Conservation (phyloP, 2,113 vertebrate genomes). For the Elanoides forficatus region DNA sequence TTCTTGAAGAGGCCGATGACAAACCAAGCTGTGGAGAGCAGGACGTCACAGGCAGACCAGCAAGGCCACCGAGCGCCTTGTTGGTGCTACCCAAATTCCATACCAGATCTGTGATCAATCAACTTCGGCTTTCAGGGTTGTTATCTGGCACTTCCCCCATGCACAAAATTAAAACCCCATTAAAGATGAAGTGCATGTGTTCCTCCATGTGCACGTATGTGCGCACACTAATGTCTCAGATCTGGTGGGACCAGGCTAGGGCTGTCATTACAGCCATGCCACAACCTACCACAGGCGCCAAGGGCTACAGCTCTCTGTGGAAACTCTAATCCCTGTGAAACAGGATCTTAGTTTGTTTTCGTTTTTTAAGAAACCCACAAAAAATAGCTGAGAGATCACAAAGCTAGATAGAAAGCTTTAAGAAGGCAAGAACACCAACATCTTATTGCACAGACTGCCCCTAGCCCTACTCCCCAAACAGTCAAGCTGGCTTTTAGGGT, state of each 20-base stretch:
- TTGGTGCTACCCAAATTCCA: not conserved
- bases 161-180: not conserved
- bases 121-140: not conserved
- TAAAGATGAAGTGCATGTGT: fast-evolving
- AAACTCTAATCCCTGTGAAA: conserved; percentile 55
- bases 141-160: fast-evolving
- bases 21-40: not conserved
- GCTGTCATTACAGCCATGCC: not conserved
- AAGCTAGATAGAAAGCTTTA: not conserved
- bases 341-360: not conserved
- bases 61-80: not conserved
- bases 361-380: conserved; percentile 19
- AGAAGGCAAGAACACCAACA: not conserved
- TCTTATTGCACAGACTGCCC: not conserved
- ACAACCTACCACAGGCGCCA: conserved; percentile 41
- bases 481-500: not conserved
- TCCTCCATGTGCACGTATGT: not conserved
- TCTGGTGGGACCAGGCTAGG: not conserved
- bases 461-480: not conserved
- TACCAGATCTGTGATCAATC: not conserved
- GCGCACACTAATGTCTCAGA: not conserved
- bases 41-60: not conserved
- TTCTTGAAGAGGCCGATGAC: not conserved
- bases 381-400: not conserved
- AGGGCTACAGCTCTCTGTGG: conserved; percentile 42